A percentile compares a stretch with the other conserved stretches of the same genome.
Evolutionary conservation across 2,888 invertebrate genomes (phyloP).

Genomic region (Ophion ventricosus): DNA sequence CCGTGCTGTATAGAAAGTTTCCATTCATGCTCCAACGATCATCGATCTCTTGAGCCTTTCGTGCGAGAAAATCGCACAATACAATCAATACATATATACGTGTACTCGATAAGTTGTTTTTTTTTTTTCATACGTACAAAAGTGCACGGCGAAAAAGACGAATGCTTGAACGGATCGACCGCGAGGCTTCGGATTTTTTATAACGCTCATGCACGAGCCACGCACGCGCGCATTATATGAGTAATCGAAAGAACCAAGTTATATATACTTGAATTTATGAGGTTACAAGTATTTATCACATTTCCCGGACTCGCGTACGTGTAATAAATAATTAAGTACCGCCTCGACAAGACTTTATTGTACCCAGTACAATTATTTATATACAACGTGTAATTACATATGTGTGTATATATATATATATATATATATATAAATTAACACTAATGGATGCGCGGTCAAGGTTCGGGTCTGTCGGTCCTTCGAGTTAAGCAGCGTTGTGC

Average conservation of each 20-base stretch:
- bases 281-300: constrained; percentile 42
- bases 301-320: constrained; percentile 37
- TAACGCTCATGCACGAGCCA: constrained; percentile 28
- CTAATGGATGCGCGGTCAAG: too few species aligned
- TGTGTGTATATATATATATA: neutral
- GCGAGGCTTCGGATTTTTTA: constrained; percentile 36
- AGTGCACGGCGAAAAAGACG: constrained; percentile 31
- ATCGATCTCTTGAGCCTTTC: constrained; percentile 66
- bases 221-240: constrained; percentile 53
- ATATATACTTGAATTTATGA: constrained; percentile 43
- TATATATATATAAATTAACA: neutral
- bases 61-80: constrained; percentile 59
- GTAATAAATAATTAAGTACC: constrained; percentile 56
- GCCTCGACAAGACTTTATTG: constrained; percentile 54
- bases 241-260: constrained; percentile 37
- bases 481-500: too few species aligned
- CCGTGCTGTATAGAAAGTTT: constrained; percentile 67
- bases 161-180: constrained; percentile 31
- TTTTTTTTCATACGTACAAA: constrained; percentile 19
- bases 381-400: neutral
- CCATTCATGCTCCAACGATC: constrained; percentile 71
- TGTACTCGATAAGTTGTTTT: neutral
- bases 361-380: constrained; percentile 20
- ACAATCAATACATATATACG: constrained; percentile 28
- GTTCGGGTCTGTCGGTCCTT: too few species aligned